phyloP scores from a whole-genome alignment of 2,113 vertebrate species.

The Chaetorhynchus papuensis region DNA sequence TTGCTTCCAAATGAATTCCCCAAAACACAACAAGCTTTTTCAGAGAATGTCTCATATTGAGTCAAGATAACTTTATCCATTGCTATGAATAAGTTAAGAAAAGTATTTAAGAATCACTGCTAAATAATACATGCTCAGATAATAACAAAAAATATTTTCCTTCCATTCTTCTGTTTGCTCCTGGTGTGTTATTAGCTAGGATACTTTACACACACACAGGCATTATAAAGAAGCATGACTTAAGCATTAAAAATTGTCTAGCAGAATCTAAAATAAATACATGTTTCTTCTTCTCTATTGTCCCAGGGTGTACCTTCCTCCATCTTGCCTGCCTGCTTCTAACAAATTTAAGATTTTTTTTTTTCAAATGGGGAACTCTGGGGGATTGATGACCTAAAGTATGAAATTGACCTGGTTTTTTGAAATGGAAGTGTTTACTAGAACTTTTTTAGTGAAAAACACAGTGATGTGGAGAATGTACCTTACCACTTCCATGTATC shows the following conservation, averaged over 20 bases:
- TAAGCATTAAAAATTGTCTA: not conserved
- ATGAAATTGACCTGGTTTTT: not conserved
- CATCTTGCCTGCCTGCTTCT: not conserved
- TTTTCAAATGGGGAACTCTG: fast-evolving
- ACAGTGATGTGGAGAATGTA: not conserved
- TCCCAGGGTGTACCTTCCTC: not conserved
- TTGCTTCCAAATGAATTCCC: constrained; percentile 12
- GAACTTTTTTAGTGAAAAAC: not conserved
- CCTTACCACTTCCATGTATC: not conserved
- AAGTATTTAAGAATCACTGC: not conserved
- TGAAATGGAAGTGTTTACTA: not conserved
- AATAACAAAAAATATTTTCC: not conserved
- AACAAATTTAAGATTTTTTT: not conserved
- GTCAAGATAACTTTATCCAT: not conserved
- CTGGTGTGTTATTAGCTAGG: not conserved
- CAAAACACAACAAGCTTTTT: not conserved
- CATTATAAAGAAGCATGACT: not conserved
- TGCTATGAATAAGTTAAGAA: not conserved
- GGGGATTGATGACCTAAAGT: not conserved
- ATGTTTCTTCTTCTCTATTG: not conserved
- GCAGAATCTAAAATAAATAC: not conserved
- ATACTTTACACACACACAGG: fast-evolving
- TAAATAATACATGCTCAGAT: not conserved
- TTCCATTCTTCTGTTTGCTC: not conserved
- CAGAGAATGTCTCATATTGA: not conserved